Percentiles rank a stretch among this genome's conserved stretches.
Evolutionary conservation across 2,888 invertebrate species (phyloP).

Genomic region (Idaea straminata): DNA sequence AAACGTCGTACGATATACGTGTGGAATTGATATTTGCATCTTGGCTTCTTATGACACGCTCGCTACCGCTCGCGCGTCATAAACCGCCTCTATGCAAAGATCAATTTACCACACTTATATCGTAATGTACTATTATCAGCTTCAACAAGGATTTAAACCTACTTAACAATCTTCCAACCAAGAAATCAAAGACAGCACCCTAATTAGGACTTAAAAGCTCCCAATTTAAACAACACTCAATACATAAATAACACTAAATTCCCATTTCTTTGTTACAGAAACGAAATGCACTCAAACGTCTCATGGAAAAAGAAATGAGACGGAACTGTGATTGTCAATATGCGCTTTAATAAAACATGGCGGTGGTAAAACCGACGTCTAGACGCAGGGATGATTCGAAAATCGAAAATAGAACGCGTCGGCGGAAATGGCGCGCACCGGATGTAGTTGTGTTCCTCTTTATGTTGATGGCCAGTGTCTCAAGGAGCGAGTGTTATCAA

Average conservation of each 20-base stretch:
- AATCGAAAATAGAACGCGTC: constrained; percentile 60
- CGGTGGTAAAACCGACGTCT: constrained; percentile 58
- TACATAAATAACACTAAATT: background rate
- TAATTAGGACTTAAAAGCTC: background rate
- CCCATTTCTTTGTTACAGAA: constrained; percentile 48
- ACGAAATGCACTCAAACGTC: constrained; percentile 35
- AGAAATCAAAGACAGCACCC: background rate
- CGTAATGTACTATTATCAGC: no score
- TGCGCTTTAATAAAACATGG: constrained; percentile 59
- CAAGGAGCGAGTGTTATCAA: constrained; percentile 56
- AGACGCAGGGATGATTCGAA: constrained; percentile 54
- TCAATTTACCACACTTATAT: no score
- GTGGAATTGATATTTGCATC: no score
- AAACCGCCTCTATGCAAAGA: no score
- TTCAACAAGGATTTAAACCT: background rate
- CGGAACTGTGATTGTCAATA: constrained; percentile 43
- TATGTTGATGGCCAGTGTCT: constrained; percentile 47
- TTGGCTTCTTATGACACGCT: no score
- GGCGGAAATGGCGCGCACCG: constrained; percentile 55
- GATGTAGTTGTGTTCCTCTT: constrained; percentile 59
- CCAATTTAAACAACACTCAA: background rate
- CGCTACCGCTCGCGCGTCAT: no score
- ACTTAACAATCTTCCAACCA: background rate
- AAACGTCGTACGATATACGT: no score
- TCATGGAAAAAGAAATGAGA: constrained; percentile 36